Evolutionary conservation across 2,797 vertebrate species (phyloP).

Genomic region (Dipus sagitta): DNA sequence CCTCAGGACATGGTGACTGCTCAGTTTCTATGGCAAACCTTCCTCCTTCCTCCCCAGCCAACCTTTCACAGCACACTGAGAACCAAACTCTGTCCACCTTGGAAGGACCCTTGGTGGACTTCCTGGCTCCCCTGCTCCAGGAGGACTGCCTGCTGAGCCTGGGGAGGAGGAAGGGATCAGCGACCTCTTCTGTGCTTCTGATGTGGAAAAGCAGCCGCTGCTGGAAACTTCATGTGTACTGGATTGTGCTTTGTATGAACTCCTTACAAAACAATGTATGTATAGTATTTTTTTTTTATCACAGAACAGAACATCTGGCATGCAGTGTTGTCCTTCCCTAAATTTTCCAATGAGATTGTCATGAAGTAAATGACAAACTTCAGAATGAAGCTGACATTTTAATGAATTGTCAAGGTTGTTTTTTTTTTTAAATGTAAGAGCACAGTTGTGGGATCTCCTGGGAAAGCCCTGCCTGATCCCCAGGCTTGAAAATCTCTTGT

Average conservation of each 20-base stretch:
- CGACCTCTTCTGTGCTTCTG: constrained; percentile 93
- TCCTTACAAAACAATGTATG: constrained; percentile 75
- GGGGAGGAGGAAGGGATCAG: constrained; percentile 93
- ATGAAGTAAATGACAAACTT: constrained; percentile 83
- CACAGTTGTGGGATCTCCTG: constrained; percentile 81
- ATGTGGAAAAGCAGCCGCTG: constrained; percentile 91
- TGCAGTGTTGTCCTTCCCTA: constrained; percentile 83
- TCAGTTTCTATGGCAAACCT: constrained; percentile 89
- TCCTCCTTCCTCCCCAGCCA: constrained; percentile 91
- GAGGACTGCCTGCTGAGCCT: constrained; percentile 92
- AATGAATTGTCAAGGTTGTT: constrained; percentile 48
- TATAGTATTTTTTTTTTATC: constrained; percentile 85
- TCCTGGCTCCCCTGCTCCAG: constrained; percentile 92
- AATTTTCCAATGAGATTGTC: constrained; percentile 85
- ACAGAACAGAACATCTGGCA: constrained; percentile 86
- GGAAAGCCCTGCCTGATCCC: constrained; percentile 81
- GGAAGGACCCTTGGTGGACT: constrained; percentile 92
- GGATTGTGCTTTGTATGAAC: constrained; percentile 87
- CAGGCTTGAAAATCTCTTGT: constrained; percentile 83
- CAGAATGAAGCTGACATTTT: constrained; percentile 86
- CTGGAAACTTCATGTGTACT: constrained; percentile 95
- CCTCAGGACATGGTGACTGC: constrained; percentile 88
- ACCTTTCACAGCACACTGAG: constrained; percentile 90
- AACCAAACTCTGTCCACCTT: constrained; percentile 91
- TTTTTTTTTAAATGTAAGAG: constrained; percentile 62